phyloP scores from a whole-genome alignment of 2,797 vertebrate species.

The Acanthopagrus latus region DNA sequence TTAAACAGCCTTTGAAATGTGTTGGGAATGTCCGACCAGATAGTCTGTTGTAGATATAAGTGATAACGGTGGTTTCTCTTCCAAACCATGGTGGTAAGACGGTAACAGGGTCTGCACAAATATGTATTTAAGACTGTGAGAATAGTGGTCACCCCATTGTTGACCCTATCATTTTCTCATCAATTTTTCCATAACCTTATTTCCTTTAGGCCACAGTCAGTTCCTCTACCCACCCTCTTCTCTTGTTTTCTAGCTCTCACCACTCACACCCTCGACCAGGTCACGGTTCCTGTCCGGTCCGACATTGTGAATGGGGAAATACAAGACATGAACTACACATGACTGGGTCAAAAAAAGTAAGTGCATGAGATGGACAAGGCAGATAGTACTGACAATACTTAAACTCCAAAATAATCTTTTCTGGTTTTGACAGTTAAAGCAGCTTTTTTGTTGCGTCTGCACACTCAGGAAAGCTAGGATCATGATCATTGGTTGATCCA shows the following conservation, averaged over 20 bases:
- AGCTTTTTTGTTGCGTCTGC: not conserved
- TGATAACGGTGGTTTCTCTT: not conserved
- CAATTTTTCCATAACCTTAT: constrained; percentile 59
- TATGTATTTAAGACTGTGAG: not conserved
- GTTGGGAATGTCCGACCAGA: no score
- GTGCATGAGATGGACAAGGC: not conserved
- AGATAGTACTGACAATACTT: not conserved
- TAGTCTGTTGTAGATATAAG: no score
- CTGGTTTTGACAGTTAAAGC: not conserved
- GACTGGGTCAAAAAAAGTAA: constrained; percentile 11
- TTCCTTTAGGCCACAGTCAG: constrained; percentile 58
- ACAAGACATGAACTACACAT: not conserved
- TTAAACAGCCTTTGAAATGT: not conserved
- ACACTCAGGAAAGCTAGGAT: no score
- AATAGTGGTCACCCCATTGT: constrained; percentile 22
- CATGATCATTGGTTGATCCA: not conserved
- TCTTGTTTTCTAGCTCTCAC: constrained; percentile 56
- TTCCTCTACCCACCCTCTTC: constrained; percentile 58
- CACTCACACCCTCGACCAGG: constrained; percentile 29
- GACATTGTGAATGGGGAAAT: constrained; percentile 34
- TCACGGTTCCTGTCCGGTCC: constrained; percentile 60
- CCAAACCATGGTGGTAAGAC: not conserved
- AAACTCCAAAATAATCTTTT: not conserved
- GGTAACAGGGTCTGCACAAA: constrained; percentile 3
- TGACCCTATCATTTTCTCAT: constrained; percentile 49